phyloP scores from a whole-genome alignment of 2,888 invertebrate genomes.

The Hedychridium roseum region DNA sequence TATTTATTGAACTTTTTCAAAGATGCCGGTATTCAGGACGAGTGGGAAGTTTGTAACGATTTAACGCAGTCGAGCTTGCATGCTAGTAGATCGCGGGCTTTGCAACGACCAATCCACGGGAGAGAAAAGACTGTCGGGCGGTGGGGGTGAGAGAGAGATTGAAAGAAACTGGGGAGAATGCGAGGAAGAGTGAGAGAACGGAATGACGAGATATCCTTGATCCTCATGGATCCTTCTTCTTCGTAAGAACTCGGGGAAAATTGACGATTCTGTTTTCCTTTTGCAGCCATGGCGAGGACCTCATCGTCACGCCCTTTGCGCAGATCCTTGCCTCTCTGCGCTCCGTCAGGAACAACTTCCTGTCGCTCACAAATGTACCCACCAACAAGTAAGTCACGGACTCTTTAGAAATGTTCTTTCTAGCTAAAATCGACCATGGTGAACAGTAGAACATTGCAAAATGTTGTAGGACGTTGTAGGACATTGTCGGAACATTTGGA shows the following conservation, averaged over 20 bases:
- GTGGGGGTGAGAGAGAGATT: not conserved
- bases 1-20: too few relatives aligned
- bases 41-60: conserved; percentile 21
- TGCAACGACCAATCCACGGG: not conserved
- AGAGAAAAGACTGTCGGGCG: not conserved
- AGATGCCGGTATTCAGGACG: not conserved
- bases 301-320: conserved; percentile 99
- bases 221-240: not conserved
- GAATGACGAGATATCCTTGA: not conserved
- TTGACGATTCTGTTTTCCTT: conserved; percentile 46
- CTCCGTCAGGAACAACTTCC: conserved; percentile 97
- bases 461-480: too few relatives aligned
- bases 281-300: conserved; percentile 95
- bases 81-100: conserved; percentile 28
- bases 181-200: not conserved
- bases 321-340: conserved; percentile 99
- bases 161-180: not conserved
- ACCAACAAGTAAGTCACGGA: conserved; percentile 88
- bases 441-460: too few relatives aligned
- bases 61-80: conserved; percentile 22
- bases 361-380: conserved; percentile 95
- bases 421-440: too few relatives aligned
- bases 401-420: too few relatives aligned
- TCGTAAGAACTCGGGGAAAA: too few relatives aligned
- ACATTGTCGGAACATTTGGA: too few relatives aligned